Evolutionary conservation across 2,888 invertebrate genomes (phyloP).

Genomic region (Silvanus unidentatus): DNA sequence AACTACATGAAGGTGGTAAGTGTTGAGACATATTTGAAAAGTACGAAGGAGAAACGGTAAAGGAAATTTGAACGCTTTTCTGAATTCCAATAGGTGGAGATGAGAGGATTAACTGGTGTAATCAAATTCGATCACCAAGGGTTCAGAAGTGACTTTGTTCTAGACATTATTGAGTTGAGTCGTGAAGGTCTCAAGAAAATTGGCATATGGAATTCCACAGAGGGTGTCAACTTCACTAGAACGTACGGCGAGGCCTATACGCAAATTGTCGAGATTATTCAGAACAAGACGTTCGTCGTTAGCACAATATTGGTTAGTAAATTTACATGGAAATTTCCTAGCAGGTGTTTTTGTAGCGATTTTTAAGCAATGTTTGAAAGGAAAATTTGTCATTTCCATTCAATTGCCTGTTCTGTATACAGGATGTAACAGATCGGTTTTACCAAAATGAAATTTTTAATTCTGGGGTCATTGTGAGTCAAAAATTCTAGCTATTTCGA

Average conservation of each 20-base stretch:
- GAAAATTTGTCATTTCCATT: no score
- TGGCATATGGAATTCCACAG: constrained; percentile 83
- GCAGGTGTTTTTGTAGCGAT: no score
- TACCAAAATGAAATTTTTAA: no score
- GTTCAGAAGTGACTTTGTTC: constrained; percentile 81
- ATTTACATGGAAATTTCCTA: no score
- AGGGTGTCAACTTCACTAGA: constrained; percentile 81
- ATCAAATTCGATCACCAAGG: constrained; percentile 94
- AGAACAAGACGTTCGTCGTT: constrained; percentile 86
- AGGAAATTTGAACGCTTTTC: no score
- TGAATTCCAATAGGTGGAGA: constrained; percentile 64
- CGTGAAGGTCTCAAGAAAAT: constrained; percentile 78
- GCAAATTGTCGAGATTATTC: constrained; percentile 82
- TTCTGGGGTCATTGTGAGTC: no score
- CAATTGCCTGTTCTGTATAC: no score
- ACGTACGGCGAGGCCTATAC: constrained; percentile 80
- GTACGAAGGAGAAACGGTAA: not conserved
- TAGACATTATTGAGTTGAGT: constrained; percentile 87
- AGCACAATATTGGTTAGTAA: constrained; percentile 84
- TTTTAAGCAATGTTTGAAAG: no score
- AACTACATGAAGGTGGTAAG: constrained; percentile 96
- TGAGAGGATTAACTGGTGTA: constrained; percentile 86
- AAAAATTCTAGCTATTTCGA: no score
- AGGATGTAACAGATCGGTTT: no score
- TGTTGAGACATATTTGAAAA: no score